Conservation (phyloP, 2,797 vertebrate species). For the Threskiornis aethiopicus region DNA sequence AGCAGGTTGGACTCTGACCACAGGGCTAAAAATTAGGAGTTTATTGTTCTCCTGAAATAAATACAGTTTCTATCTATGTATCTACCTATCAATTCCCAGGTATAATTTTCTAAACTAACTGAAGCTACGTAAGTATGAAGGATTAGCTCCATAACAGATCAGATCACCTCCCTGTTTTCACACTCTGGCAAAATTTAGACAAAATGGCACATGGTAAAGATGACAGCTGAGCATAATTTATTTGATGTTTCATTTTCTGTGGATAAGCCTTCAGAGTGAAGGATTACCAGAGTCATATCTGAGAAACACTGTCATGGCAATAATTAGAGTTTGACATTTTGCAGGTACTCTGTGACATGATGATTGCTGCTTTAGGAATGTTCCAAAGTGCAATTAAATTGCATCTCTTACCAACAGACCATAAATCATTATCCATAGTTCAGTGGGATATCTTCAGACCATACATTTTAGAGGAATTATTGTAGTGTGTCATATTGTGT, state of each 20-base stretch:
- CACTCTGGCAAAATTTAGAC: neutral
- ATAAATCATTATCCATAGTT: conserved; percentile 27
- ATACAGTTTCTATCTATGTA: neutral
- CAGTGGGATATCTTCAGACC: neutral
- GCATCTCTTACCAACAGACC: neutral
- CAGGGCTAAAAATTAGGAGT: neutral
- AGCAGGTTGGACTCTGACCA: neutral
- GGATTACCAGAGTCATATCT: conserved; percentile 18
- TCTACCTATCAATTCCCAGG: neutral
- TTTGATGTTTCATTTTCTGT: conserved; percentile 10
- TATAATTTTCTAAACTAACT: neutral
- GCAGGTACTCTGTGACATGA: conserved; percentile 34
- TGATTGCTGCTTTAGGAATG: conserved; percentile 24
- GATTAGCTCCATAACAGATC: neutral
- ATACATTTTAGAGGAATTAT: conserved; percentile 4
- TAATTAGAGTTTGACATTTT: conserved; percentile 46
- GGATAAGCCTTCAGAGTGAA: conserved; percentile 27
- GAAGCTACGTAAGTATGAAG: neutral
- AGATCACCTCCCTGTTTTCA: neutral
- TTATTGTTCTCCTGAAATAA: neutral
- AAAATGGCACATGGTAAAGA: neutral
- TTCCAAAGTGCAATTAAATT: conserved; percentile 37
- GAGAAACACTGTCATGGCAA: conserved; percentile 6
- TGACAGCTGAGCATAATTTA: neutral
- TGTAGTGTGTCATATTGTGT: neutral